Evolutionary conservation across 1,140 invertebrate species (phyloP).

Genomic region (Cyclina sinensis): DNA sequence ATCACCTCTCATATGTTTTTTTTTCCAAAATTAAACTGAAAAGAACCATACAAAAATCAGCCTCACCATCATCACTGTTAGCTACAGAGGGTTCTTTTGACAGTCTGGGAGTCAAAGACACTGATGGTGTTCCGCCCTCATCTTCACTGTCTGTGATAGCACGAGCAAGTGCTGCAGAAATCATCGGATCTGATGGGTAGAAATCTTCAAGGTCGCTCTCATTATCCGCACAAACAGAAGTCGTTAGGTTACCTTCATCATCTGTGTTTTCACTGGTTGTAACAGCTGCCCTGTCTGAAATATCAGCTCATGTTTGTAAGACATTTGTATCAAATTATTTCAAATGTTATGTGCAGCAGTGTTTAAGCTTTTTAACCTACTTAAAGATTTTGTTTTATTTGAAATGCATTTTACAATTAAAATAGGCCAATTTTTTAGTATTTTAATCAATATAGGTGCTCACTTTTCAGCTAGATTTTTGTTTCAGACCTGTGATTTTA

Average conservation of each 20-base stretch:
- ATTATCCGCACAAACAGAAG: constrained; percentile 66
- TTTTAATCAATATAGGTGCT: too few species aligned
- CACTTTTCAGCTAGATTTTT: too few species aligned
- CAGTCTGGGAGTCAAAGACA: constrained; percentile 75
- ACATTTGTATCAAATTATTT: too few species aligned
- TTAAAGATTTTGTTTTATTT: too few species aligned
- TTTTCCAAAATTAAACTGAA: too few species aligned
- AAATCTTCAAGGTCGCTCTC: constrained; percentile 78
- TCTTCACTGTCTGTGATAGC: constrained; percentile 85
- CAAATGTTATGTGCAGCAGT: too few species aligned
- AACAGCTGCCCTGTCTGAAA: constrained; percentile 45
- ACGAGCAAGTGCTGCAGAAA: constrained; percentile 80
- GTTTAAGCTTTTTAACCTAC: too few species aligned
- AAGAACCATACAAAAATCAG: background rate
- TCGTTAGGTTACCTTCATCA: constrained; percentile 47
- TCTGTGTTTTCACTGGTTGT: constrained; percentile 24
- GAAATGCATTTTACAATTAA: too few species aligned
- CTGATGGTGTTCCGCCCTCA: constrained; percentile 76
- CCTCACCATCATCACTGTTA: constrained; percentile 74
- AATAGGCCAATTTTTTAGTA: too few species aligned
- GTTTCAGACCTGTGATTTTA: too few species aligned
- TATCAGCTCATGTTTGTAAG: too few species aligned
- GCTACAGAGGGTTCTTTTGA: constrained; percentile 81
- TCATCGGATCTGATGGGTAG: constrained; percentile 77
- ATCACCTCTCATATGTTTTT: too few species aligned